A percentile compares a stretch with the other conserved stretches of the same genome.
Conservation (phyloP, 2,888 invertebrate genomes). For the Drosophila rellima region DNA sequence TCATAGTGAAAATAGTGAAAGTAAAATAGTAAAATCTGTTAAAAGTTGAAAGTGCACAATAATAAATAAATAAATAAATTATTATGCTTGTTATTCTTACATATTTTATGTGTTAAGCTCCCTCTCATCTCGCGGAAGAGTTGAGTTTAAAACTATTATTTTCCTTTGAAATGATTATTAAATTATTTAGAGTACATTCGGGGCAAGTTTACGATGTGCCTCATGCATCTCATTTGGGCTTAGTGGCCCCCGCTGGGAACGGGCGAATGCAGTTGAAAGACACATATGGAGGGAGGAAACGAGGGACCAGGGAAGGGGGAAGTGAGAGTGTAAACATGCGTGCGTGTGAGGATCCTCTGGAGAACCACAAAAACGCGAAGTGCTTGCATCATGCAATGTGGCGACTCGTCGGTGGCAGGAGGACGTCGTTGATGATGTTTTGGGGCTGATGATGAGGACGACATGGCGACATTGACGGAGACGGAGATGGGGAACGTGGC, state of each 20-base stretch:
- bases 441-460: slow-evolving; percentile 1
- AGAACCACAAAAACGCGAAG: slow-evolving; percentile 76
- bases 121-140: background rate
- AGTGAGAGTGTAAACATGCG: slow-evolving; percentile 40
- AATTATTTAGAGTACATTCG: slow-evolving; percentile 60
- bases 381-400: slow-evolving; percentile 53
- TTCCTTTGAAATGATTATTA: slow-evolving; percentile 50
- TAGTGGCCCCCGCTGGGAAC: slow-evolving; percentile 61
- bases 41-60: background rate
- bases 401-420: slow-evolving; percentile 1
- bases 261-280: slow-evolving; percentile 32
- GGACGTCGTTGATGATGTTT: background rate
- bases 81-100: background rate
- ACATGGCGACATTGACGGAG: background rate
- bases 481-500: background rate
- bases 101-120: background rate
- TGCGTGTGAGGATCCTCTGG: slow-evolving; percentile 68
- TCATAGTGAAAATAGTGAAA: too few species aligned
- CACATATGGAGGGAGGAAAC: background rate
- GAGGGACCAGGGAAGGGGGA: background rate
- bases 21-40: too few species aligned
- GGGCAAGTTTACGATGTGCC: slow-evolving; percentile 69
- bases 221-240: slow-evolving; percentile 74
- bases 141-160: slow-evolving; percentile 32
- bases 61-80: background rate